Evolutionary conservation across 2,113 vertebrate genomes (phyloP), one percentile per base, ranked within the genome.

Genomic region (Esox niger): DNA sequence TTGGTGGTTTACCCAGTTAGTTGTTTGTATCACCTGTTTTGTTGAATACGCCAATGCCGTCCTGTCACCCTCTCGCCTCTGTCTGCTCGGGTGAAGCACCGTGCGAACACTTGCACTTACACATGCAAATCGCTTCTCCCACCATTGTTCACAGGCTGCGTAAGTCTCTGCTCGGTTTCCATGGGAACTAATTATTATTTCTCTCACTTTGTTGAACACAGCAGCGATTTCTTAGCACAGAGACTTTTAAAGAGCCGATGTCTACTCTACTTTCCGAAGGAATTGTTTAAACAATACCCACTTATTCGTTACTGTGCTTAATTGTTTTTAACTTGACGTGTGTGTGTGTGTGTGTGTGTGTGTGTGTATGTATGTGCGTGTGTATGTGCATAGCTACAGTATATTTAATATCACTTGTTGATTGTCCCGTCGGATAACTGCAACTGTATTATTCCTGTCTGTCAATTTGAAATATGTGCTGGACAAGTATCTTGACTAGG

Each of bases 181-280:
- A 80, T 84, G 74, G 73, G 35, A 79, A 81, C 81, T 60, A 65
- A 68, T 78, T 71, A 72, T 76, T 78, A 70, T 64, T 86, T 75
- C 70, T 70, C 60, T 78, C 29, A 75, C 78, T 81, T 79, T 60
- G 20, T 61, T 73, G 74, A 80, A 82, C 68, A 79, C 79, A 68
- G 70, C 81, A 60, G 62, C 46, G 71, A 47, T 25, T 25, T 68
- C 60, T 69, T 66, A 56, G 58, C 23, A 43, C 32, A 30, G 26
- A 74, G 58, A 62, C 46, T 67, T n/a, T n/a, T 66, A 32, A 55
- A 68, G 71, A 81, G 63, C 46, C 66, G 69, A 29, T 7, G 25
- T 43, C 46, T 67, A 66, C 21, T 20, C 11, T 35, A 30, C 64
- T 66, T 27, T n/a, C 3, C n/a, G 65, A 55, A 74, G 59, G 27